These are phyloP conservation scores for Protomyctophum bolini DNA, from an alignment of 2,113 vertebrate genomes.

Conservation along the genomic window DNA sequence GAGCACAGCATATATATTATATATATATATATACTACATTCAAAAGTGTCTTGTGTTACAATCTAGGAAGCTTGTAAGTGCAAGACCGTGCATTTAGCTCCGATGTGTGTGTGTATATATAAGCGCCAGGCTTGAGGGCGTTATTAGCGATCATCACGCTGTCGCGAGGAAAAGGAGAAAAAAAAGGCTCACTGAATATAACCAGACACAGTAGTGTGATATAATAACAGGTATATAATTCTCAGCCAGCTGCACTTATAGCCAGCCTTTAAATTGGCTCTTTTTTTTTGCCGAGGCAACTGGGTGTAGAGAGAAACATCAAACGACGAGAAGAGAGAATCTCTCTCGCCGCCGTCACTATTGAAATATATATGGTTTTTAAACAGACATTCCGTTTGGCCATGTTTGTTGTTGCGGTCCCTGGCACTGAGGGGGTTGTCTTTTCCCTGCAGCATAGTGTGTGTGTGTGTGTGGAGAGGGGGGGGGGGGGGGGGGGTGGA, in stretches of 20 bases:
- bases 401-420: conserved; percentile 32
- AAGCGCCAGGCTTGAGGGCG: too few relatives aligned
- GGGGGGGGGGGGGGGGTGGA: conserved; percentile 39
- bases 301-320: conserved; percentile 29
- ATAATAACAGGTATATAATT: conserved; percentile 15
- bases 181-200: conserved; percentile 31
- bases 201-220: conserved; percentile 30
- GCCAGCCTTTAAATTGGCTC: neutral
- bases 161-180: too few relatives aligned
- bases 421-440: conserved; percentile 34
- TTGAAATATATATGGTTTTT: conserved; percentile 40
- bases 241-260: conserved; percentile 17
- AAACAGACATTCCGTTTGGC: conserved; percentile 51
- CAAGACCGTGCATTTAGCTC: conserved; percentile 71
- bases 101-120: neutral
- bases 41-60: conserved; percentile 94
- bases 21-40: conserved; percentile 87
- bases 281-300: neutral
- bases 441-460: conserved; percentile 29
- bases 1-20: conserved; percentile 72
- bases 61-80: conserved; percentile 84
- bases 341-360: conserved; percentile 41
- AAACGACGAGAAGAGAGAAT: conserved; percentile 9
- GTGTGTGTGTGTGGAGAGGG: conserved; percentile 8
- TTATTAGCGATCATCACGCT: too few relatives aligned